Conservation (phyloP, 37 sponge, comb jelly and placozoan species). For the Crambe crambe region DNA sequence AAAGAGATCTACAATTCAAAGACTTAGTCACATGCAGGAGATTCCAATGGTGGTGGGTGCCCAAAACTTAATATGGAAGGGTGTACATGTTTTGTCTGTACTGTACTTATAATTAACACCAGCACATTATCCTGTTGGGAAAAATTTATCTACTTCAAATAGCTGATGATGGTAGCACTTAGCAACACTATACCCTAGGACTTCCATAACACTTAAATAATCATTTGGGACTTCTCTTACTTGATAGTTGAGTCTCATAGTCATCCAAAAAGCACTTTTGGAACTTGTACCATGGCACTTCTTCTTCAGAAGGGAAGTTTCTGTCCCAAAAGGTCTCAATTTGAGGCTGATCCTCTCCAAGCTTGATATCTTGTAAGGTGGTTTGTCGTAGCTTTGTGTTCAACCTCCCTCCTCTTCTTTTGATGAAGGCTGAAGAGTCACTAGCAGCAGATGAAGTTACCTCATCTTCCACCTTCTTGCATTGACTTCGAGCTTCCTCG, state of each 20-base stretch:
- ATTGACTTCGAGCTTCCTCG: constrained; percentile 34
- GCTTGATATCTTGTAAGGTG: constrained; percentile 10
- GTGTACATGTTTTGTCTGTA: no score
- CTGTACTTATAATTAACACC: no score
- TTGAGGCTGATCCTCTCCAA: constrained; percentile 12
- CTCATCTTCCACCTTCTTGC: neutral
- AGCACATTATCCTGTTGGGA: no score
- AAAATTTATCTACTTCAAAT: no score
- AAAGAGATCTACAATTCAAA: constrained; percentile 30
- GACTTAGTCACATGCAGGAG: neutral
- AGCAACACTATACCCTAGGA: no score
- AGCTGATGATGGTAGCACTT: no score
- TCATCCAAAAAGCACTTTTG: constrained; percentile 64
- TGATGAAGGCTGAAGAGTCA: neutral
- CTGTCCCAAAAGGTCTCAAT: constrained; percentile 77
- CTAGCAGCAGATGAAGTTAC: neutral
- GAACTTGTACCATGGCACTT: constrained; percentile 74
- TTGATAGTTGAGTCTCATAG: constrained; percentile 57
- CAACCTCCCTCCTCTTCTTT: constrained; percentile 10
- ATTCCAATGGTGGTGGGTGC: no score
- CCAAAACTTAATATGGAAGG: no score
- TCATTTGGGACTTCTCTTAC: constrained; percentile 28
- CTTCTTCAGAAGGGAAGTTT: constrained; percentile 62
- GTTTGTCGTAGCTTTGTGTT: constrained; percentile 46
- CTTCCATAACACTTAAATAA: no score